Evolutionary conservation across 2,888 invertebrate species (phyloP), one percentile per base, ranked within the genome.

Genomic region (Piscicola geometra): DNA sequence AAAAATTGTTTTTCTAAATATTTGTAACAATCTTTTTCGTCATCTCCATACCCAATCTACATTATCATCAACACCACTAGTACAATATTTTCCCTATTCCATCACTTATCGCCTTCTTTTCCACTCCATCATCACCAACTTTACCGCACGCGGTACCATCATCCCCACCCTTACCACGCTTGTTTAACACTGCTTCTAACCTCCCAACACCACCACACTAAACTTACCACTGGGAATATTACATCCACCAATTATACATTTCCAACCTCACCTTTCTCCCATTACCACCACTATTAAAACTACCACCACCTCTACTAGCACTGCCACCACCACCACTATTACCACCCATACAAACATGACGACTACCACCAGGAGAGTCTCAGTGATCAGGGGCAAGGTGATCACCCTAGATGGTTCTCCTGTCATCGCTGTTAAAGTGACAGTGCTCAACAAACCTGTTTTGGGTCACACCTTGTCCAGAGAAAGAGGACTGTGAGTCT

Each of bases 351-450:
- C n/a, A 28, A 5, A 12, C 12, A 15, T 32, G 32, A 15, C 32
- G 3, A 3, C 67, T 3, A 5, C 67, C 33, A 5, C 74, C 90
- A 98, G 98, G 88, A 94, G 97, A 86, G 97, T 95, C 83, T 94
- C 98, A 84, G 97, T 99, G 86, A 94, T 99, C 90, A 90, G 98
- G 84, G 99, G 99, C 81, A 93, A 94, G 88, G 96, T 99, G 84
- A 90, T 95, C 81, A 92, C 94, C 78, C 91, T 92, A 77, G 94
- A 95, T 88, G 94, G 95, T 79, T 90, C 94, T 81, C 95, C 97
- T 81, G 92, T 99, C 87, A 92, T 94, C 85, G 98, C 98, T 84
- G 95, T 99, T 85, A 90, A 97, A 81, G 96, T 99, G 77, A 93
- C 94, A 79, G 94, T 98, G 82, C 93, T 94, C 76, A 93, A 92